Base-by-base conservation (phyloP, 92 coral and sea anemone genomes). In the Palythoa heliodiscus region DNA sequence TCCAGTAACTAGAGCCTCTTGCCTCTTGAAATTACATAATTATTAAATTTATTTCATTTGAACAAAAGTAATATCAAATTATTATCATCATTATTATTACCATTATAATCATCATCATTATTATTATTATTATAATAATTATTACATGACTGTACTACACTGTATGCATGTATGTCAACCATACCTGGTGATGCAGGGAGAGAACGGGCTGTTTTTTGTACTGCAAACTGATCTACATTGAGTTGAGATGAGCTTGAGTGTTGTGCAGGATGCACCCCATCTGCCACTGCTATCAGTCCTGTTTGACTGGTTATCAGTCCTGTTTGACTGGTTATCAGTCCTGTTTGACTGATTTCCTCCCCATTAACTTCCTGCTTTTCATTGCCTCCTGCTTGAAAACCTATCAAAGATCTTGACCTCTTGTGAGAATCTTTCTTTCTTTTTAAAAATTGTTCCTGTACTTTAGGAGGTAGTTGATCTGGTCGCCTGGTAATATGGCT, bases 161-260 rank as follows among this genome's bases (percentile, higher is more conserved):
- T 43, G 9, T 43, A 43, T 43, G 50, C 50, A 43, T 43, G 6
- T 43, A 43, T 43, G 9, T 43, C 50, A 43, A 8, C 50, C 50
- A 43, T 88, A 92, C 98, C 91, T 90, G 98, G 98, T 5, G 95
- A 90, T 23, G 82, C 87, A 5, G 98, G 98, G 35, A 94, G 82
- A 20, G 98, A 94, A n/a, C 83, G 72, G 5, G 91, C 87, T 78
- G 78, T 53, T 35, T 38, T 82, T 16, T 16, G 60, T 66, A 9
- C 39, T 24, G 58, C 6, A 10, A 43, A 23, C 35, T 80, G 72
- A 19, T 80, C 39, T n/a, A 64, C 70, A 22, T 48, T 80, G 58
- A 61, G 61, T 35, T 83, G 85, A 35, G 43, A 72, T 10, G 73
- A 50, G 24, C 23, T 69, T 52, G 16, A 29, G 35, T 29, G 35